Evolutionary conservation across 2,888 invertebrate genomes (phyloP).

Genomic region (Yponomeuta plumbellus): DNA sequence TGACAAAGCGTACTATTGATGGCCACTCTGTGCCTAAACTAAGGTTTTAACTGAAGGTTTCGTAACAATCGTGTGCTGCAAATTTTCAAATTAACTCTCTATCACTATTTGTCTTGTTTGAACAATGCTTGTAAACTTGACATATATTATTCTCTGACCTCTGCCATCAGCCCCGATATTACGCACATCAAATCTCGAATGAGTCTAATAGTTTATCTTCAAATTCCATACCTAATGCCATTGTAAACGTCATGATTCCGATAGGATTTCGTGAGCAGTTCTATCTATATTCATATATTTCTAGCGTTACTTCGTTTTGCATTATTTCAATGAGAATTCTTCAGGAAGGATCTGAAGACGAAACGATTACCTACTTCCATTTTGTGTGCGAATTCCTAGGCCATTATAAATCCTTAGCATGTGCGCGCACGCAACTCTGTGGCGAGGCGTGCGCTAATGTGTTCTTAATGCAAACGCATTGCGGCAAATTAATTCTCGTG

Average conservation of each 20-base stretch:
- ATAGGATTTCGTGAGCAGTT: too few relatives aligned
- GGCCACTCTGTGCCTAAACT: neutral
- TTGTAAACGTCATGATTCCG: too few relatives aligned
- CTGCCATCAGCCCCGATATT: neutral
- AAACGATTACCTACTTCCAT: neutral
- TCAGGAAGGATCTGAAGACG: too few relatives aligned
- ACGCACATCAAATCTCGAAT: too few relatives aligned
- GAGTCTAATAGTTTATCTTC: too few relatives aligned
- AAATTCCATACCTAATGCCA: too few relatives aligned
- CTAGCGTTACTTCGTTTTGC: too few relatives aligned
- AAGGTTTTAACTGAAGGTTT: neutral
- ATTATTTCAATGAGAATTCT: too few relatives aligned
- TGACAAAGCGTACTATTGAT: neutral
- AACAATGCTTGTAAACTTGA: neutral
- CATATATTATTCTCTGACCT: neutral
- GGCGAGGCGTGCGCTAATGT: slow-evolving; percentile 6
- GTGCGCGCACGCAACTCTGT: slow-evolving; percentile 6
- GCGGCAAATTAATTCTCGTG: slow-evolving; percentile 14
- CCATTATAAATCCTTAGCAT: neutral
- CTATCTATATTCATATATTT: too few relatives aligned
- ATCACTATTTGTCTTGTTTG: neutral
- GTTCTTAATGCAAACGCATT: slow-evolving; percentile 10
- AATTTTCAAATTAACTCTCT: neutral
- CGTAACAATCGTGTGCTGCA: neutral
- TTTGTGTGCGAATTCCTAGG: neutral